Base-by-base conservation (phyloP, 2,888 invertebrate species). In the Rosalia funebris region DNA sequence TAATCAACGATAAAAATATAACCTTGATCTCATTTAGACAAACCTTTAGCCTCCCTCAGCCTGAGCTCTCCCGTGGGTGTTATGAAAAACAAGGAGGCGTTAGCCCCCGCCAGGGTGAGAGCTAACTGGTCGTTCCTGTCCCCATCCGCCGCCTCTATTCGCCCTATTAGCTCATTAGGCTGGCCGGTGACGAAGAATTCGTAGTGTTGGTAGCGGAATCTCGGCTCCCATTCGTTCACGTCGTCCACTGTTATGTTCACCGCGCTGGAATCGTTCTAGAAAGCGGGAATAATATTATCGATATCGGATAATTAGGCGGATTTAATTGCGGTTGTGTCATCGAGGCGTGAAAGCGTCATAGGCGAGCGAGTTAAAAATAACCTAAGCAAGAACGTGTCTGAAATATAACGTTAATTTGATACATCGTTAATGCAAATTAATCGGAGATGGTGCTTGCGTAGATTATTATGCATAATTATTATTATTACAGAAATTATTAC, bases 191-290 rank as follows among this genome's bases (percentile, higher is more conserved):
- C 83, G 63, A 84, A 85, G 82, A 96, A 95, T 82, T 94, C 93
- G 81, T 95, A 96, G 79, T 93, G 91, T 2, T 92, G 89, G 81
- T 92, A 90, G 0, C 92, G 87, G 83, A 96, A 96, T 57, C 93
- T 86, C 0, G 96, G 96, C 80, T 95, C 95, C 94, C 95, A 95
- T 78, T 96, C 95, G 82, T 96, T 96, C 5, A 94, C 92, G 79
- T 95, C 91, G 70, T 89, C 83, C 11, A 96, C 91, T 0, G 91
- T 89, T 19, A 96, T 85, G 73, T 91, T 91, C 1, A 95, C 88
- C 4, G 89, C 86, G 0, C 94, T 89, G 0, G 93, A 92, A 78
- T 94, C 93, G 79, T 94, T 95, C 92, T 93, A 81, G 1, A 82
- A 81, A 57, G 10, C 14, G 25, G 17, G 20, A 41, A 48, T 17